phyloP scores from a whole-genome alignment of 2,113 vertebrate species.

The Planiliza haematocheilus region DNA sequence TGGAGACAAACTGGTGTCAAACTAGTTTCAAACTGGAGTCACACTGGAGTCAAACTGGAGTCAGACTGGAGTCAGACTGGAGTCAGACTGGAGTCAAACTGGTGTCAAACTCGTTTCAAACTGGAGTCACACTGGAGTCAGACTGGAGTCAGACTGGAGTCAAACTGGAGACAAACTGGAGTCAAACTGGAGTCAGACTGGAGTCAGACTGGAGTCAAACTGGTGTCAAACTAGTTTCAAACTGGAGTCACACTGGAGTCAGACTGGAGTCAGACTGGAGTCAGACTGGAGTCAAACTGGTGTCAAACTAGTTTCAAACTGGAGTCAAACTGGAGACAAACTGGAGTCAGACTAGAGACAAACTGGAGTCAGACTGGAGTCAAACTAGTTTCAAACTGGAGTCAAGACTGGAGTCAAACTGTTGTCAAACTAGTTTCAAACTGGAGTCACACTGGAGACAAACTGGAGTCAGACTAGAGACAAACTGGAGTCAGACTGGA shows the following conservation, averaged over 20 bases:
- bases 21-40: no score
- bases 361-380: not conserved
- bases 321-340: not conserved
- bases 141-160: not conserved
- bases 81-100: not conserved
- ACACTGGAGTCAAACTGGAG: not conserved
- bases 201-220: not conserved
- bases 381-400: not conserved
- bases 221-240: no score
- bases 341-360: not conserved
- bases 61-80: no score
- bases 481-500: no score
- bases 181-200: no score
- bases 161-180: no score
- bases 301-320: no score
- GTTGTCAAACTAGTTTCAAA: not conserved
- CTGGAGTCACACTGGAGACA: not conserved
- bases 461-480: not conserved
- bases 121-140: no score
- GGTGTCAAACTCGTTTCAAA: no score
- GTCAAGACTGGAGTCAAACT: not conserved
- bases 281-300: no score
- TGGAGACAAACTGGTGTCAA: not conserved
- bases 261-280: not conserved
- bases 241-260: not conserved